Base-by-base conservation (phyloP, 92 coral and sea anemone genomes). In the Blastomussa wellsi region DNA sequence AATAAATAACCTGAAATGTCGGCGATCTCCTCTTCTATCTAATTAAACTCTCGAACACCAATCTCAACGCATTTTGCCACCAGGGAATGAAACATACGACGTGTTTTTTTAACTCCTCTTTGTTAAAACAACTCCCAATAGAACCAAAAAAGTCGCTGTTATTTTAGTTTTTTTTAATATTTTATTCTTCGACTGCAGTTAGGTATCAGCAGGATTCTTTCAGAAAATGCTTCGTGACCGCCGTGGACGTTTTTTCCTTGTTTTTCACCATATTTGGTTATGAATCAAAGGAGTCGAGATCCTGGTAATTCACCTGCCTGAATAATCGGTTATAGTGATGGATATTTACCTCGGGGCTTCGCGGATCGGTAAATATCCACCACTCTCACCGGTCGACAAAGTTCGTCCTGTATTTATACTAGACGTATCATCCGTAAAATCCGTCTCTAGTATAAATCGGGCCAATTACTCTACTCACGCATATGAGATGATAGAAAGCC, bases 191-290 rank as follows among this genome's bases (percentile, higher is more conserved):
- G 44, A 36, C 10, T 38, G 15, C 28, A 5, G 74, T 5, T 42
- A 68, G 33, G 17, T 57, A 24, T 26, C 77, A 51, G 67, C 77
- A 19, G 66, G 76, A 67, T 81, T 81, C 77, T 26, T 22, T 17
- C 24, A 14, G 19, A 7, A 42, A 10, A 62, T 12, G 28, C 16
- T 8, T 20, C 16, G 33, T 19, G 12, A 26, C 39, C 35, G 2
- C 51, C 28, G 44, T 70, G 1, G 10, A 37, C 16, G 41, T 8
- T 15, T 32, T 17, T 11, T 8, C 32, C 20, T 1, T 42, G 49
- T 39, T 81, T 70, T 35, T 70, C 44, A 49, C 85, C 67, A 81
- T 81, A 81, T 81, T 81, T 81, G 85, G 85, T 68, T 31, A 47
- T 19, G 57, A 47, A 69, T 2, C 7, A 6, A 47, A 42, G 24